Percentiles rank a stretch among this genome's conserved stretches.
These are phyloP conservation scores for Plusia festucae DNA, from an alignment of 2,888 invertebrate genomes.

Conservation along the genomic window DNA sequence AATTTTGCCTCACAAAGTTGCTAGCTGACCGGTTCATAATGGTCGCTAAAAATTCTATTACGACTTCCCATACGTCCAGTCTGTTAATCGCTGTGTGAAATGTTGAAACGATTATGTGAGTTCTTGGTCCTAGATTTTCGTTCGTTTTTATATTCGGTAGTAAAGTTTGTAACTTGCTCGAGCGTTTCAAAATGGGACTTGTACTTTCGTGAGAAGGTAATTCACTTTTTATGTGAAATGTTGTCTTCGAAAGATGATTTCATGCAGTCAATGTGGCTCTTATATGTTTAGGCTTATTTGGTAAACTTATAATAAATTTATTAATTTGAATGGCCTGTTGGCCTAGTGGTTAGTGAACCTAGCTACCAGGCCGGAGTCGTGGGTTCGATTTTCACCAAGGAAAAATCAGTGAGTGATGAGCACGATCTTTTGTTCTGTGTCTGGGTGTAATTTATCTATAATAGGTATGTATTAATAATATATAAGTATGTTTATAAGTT, in stretches of 20 bases:
- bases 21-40: conserved; percentile 38
- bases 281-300: too few species aligned
- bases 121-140: not conserved
- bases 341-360: too few species aligned
- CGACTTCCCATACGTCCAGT: conserved; percentile 7
- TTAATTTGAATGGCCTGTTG: too few species aligned
- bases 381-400: too few species aligned
- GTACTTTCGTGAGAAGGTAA: not conserved
- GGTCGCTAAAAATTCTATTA: conserved; percentile 49
- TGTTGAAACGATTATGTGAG: not conserved
- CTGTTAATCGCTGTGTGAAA: conserved; percentile 18
- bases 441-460: too few species aligned
- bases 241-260: not conserved
- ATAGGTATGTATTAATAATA: too few species aligned
- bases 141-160: not conserved
- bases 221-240: not conserved
- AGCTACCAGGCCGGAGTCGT: too few species aligned
- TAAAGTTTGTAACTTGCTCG: not conserved
- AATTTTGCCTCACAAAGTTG: conserved; percentile 37
- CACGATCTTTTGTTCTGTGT: too few species aligned
- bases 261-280: too few species aligned
- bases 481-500: too few species aligned
- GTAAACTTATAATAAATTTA: too few species aligned
- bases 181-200: not conserved
- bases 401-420: too few species aligned